These are phyloP conservation scores for Grus americana DNA, from an alignment of 2,113 vertebrate genomes.

Conservation along the genomic window DNA sequence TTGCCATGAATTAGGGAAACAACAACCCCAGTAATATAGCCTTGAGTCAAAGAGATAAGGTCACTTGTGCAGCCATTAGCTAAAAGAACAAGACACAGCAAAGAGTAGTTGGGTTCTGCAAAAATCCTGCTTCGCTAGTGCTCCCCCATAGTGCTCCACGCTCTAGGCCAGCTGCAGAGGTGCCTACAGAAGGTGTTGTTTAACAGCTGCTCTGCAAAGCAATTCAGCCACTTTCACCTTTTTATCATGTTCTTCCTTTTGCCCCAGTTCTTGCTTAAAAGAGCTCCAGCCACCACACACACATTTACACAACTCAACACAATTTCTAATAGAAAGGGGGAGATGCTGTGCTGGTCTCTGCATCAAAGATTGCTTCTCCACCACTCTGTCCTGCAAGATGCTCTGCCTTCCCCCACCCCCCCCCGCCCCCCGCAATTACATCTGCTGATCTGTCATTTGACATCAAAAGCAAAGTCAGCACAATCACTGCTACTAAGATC, in stretches of 20 bases:
- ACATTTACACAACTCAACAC: accelerated
- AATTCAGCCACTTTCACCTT: background rate
- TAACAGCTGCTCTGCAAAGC: background rate
- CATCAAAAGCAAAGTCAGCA: background rate
- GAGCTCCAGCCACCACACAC: background rate
- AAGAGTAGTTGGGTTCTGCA: background rate
- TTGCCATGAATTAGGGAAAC: background rate
- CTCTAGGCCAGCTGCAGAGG: background rate
- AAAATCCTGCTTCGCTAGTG: background rate
- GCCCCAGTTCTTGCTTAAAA: background rate
- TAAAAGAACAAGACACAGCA: background rate
- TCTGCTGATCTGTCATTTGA: background rate
- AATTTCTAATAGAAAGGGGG: background rate
- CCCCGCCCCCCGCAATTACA: background rate
- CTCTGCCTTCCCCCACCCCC: background rate
- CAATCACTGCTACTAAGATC: accelerated
- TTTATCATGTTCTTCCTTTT: accelerated
- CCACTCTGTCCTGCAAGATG: background rate
- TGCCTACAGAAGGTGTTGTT: background rate
- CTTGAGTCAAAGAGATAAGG: background rate
- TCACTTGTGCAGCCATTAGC: background rate
- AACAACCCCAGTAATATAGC: background rate
- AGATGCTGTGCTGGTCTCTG: background rate
- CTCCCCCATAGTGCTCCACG: accelerated
- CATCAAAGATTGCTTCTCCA: background rate